Evolutionary conservation across 2,113 vertebrate species (phyloP).

Genomic region (Struthio camelus): DNA sequence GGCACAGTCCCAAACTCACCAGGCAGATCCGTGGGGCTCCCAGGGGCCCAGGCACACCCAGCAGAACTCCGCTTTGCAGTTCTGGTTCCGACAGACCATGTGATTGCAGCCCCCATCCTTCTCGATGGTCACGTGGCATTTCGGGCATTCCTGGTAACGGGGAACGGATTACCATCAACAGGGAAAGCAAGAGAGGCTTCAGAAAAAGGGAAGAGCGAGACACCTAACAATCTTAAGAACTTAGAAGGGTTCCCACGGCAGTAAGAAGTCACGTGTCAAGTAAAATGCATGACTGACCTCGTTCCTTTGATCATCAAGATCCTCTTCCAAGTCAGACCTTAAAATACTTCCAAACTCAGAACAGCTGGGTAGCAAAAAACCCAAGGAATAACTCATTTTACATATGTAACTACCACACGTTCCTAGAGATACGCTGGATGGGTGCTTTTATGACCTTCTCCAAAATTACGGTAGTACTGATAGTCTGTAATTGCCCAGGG

Average conservation of each 20-base stretch:
- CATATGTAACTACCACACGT: not conserved
- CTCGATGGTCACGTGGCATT: slow-evolving; percentile 99
- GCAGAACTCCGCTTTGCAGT: slow-evolving; percentile 99
- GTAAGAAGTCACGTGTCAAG: not conserved
- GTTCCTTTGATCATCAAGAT: not conserved
- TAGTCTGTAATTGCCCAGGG: not conserved
- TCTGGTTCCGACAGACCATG: slow-evolving; percentile 99
- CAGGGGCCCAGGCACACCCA: slow-evolving; percentile 99
- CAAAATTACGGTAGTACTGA: not conserved
- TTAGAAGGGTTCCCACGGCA: not conserved
- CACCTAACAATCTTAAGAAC: not conserved
- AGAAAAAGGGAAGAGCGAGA: not conserved
- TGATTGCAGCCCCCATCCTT: slow-evolving; percentile 99
- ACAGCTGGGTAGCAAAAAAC: not conserved
- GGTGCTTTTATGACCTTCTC: not conserved
- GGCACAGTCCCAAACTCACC: slow-evolving; percentile 77
- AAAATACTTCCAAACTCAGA: not conserved
- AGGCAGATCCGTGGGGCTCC: slow-evolving; percentile 99
- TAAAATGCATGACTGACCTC: not conserved
- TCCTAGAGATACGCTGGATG: not conserved
- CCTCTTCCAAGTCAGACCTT: not conserved
- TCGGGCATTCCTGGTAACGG: slow-evolving; percentile 91
- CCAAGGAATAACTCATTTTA: not conserved
- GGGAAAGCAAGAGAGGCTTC: not conserved
- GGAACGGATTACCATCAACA: slow-evolving; percentile 28